Evolutionary conservation across 2,113 vertebrate genomes (phyloP), one percentile per base, ranked within the genome.

Genomic region (Malurus cyaneus): DNA sequence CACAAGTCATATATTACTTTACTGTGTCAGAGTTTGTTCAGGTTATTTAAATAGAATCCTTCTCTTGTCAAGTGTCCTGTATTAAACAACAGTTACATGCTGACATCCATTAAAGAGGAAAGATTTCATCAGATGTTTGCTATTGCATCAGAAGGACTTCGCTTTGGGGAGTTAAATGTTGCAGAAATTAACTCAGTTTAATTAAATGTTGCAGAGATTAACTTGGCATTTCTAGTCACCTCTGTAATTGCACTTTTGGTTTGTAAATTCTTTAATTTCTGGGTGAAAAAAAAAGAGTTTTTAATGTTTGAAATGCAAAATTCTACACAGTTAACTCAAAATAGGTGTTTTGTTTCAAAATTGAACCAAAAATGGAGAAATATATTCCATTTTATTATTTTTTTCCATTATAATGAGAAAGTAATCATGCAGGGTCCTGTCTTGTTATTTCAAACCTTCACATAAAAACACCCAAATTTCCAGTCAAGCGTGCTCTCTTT

Each of bases 171-270:
- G 57, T 14, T 7, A 87, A 88, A 86, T 62, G 72, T n/a, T 76
- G 73, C 18, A 62, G 44, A 84, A 78, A 60, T 78, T 54, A 72
- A 41, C n/a, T 60, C 0, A 3, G 12, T 5, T 79, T 77, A 64
- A 64, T 76, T 92, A 60, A 61, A 72, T 62, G 72, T n/a, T 76
- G 73, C 18, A 62, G 44, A 84, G 73, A 60, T 78, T 54, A 72
- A 41, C n/a, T 60, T 0, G 3, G 12, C 1, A 11, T 67, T 67
- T 88, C 31, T 42, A 41, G 53, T 65, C 2, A 0, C 17, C 1
- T 80, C 57, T 80, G 32, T 80, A 59, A 26, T 31, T 9, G 12
- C n/a, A 41, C 4, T 70, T 89, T 59, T 11, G 61, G 6, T 8
- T 62, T 44, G 8, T 9, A 19, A 54, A 39, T 84, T n/a, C 4